phyloP scores from a whole-genome alignment of 1,140 invertebrate genomes.

The Arctopsyche grandis region DNA sequence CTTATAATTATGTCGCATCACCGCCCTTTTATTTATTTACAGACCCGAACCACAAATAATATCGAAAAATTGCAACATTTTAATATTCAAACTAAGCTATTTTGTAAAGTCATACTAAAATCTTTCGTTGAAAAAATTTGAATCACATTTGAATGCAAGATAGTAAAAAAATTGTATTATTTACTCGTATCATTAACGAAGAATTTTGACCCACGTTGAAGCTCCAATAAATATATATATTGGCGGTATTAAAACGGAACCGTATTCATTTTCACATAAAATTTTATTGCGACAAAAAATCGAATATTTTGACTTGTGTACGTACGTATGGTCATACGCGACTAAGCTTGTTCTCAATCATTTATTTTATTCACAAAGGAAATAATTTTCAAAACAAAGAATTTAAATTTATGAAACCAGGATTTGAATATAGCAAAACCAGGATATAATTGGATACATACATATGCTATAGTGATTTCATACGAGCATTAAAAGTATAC shows the following conservation, averaged over 20 bases:
- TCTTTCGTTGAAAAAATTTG: neutral
- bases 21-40: constrained; percentile 21
- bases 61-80: too few relatives aligned
- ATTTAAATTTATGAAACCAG: neutral
- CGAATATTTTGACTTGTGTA: constrained; percentile 5
- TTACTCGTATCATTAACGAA: constrained; percentile 14
- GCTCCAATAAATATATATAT: constrained; percentile 26
- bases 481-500: too few relatives aligned
- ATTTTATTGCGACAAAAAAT: constrained; percentile 25
- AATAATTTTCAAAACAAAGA: neutral
- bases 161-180: neutral
- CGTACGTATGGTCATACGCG: neutral
- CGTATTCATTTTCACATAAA: constrained; percentile 31
- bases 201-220: constrained; percentile 23
- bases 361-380: neutral
- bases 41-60: neutral
- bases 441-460: too few relatives aligned
- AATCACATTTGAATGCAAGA: neutral
- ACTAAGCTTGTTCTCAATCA: neutral
- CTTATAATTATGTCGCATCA: constrained; percentile 15
- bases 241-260: constrained; percentile 23
- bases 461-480: too few relatives aligned
- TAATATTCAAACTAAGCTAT: neutral
- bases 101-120: too few relatives aligned
- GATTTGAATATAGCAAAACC: too few relatives aligned